Conservation (phyloP, 2,797 vertebrate species). For the Tangara arthus region DNA sequence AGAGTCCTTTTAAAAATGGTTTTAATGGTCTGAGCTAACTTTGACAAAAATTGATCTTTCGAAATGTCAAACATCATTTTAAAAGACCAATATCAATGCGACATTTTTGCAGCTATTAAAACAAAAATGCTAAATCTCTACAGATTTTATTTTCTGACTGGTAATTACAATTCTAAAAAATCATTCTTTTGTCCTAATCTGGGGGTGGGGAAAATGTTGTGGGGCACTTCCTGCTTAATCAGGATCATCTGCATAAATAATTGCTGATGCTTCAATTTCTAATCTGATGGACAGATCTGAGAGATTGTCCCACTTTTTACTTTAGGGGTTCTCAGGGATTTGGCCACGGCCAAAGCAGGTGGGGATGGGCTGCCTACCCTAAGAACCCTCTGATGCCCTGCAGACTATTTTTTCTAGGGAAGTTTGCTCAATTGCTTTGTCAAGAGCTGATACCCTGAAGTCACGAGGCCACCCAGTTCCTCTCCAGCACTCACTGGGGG, state of each 20-base stretch:
- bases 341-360: neutral
- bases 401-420: neutral
- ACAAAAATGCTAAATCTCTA: constrained; percentile 3
- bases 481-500: neutral
- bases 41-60: constrained; percentile 24
- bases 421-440: neutral
- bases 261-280: neutral
- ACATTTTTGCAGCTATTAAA: constrained; percentile 25
- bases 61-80: constrained; percentile 23
- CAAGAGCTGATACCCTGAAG: neutral
- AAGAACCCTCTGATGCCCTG: neutral
- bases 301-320: neutral
- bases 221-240: neutral
- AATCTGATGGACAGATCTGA: neutral
- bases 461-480: neutral
- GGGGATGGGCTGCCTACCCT: no score
- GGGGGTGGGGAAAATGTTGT: neutral
- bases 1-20: neutral
- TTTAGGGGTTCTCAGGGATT: neutral
- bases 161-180: neutral
- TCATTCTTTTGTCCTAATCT: neutral
- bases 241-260: neutral
- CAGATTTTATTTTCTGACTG: neutral
- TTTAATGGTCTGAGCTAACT: neutral
- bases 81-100: neutral